These are phyloP conservation scores for Diarsia brunnea DNA, from an alignment of 2,888 invertebrate species.

Conservation along the genomic window DNA sequence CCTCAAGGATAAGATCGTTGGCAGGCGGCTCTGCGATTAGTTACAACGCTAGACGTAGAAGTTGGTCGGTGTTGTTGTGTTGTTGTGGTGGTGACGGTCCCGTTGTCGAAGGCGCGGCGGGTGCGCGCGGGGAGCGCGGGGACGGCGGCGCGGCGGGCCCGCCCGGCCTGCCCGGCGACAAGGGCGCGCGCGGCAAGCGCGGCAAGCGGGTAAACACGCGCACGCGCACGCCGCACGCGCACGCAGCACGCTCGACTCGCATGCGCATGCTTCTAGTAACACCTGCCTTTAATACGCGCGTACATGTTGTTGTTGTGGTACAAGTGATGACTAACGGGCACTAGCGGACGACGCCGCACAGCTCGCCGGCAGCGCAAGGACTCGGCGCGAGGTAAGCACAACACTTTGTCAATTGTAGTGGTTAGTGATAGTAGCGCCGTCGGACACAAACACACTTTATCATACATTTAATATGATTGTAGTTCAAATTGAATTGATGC, in stretches of 20 bases:
- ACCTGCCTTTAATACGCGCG: slow-evolving; percentile 64
- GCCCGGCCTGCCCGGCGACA: slow-evolving; percentile 95
- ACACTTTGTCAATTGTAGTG: slow-evolving; percentile 20
- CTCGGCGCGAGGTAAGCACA: slow-evolving; percentile 40
- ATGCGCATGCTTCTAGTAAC: slow-evolving; percentile 57
- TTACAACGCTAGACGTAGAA: neutral
- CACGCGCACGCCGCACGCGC: slow-evolving; percentile 1
- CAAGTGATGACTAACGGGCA: slow-evolving; percentile 77
- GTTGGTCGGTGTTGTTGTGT: slow-evolving; percentile 47
- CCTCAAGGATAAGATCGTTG: neutral
- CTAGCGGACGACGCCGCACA: slow-evolving; percentile 10
- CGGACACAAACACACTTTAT: neutral
- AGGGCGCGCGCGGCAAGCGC: slow-evolving; percentile 97
- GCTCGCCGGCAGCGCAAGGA: neutral
- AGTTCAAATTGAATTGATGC: neutral
- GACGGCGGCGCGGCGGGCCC: slow-evolving; percentile 94
- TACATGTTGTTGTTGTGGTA: slow-evolving; percentile 73
- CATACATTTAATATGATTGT: neutral
- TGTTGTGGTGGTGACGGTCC: slow-evolving; percentile 82
- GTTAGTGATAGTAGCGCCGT: neutral
- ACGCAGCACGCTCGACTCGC: slow-evolving; percentile 53
- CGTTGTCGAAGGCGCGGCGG: slow-evolving; percentile 90
- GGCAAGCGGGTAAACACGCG: slow-evolving; percentile 96
- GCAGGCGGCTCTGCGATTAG: slow-evolving; percentile 35
- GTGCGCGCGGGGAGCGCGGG: slow-evolving; percentile 95